Base-by-base conservation (phyloP, 1,140 invertebrate genomes). In the Leguminivora glycinivorella region DNA sequence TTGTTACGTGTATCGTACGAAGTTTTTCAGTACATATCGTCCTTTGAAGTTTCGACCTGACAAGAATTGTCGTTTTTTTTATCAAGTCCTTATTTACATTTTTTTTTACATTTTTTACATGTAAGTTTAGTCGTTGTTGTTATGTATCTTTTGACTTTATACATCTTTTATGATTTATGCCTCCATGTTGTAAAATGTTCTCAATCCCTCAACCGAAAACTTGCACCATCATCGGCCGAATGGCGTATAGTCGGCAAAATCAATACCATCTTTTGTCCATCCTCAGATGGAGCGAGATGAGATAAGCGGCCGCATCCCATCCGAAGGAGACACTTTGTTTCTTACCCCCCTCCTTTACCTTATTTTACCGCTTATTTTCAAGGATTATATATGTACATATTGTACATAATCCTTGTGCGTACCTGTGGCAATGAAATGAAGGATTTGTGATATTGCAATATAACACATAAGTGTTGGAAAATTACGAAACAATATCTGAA, bases 221-320 rank as follows among this genome's bases (percentile, higher is more conserved):
- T 40, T 70, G 78, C 84, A 85, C 76, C 25, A 14, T 68, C 58
- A 72, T 77, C 34, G 10, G 17, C 40, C 83, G 81, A 60, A 71
- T 70, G 79, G 4, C n/a, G 19, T 69, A 22, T 71, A 83, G 84
- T 84, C 83, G 86, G 84, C 83, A 77, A 83, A 84, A 85, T 84
- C 81, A 84, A 88, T 88, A 84, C 81, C 69, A 81, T 83, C 86
- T 88, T 88, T 88, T 88, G 86, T 88, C 78, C 78, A 74, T 84
- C 86, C 86, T 69, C 83, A 88, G 81, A 88, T 82, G 86, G 86
- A 71, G 70, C 70, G 80, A 63, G 72, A 75, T 78, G 78, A 83
- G 83, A 87, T 88, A 88, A 84, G 80, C 82, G 77, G 75, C 76
- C 73, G 74, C 76, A 83, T 81, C 79, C 83, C 78, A 84, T 79